phyloP scores from a whole-genome alignment of 2,888 invertebrate genomes.

The Eucera pruinosa region DNA sequence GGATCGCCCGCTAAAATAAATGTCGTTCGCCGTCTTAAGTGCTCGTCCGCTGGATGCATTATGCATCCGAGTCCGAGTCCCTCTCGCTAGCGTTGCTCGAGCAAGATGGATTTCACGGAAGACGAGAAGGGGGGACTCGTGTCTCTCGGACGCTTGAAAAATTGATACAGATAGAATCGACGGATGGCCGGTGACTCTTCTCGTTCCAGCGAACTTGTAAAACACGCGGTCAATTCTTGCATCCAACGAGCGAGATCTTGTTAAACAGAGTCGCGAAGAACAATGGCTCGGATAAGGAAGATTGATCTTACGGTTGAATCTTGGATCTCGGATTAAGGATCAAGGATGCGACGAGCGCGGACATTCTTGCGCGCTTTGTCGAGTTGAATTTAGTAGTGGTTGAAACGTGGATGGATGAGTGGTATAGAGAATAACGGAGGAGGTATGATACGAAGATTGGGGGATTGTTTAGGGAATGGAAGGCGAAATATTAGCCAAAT shows the following conservation, averaged over 20 bases:
- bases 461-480: no score
- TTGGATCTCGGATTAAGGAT: no score
- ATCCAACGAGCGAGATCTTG: no score
- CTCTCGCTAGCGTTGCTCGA: not conserved
- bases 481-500: no score
- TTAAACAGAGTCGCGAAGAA: no score
- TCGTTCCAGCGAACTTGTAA: not conserved
- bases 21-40: conserved; percentile 19
- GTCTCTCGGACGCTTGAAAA: conserved; percentile 3
- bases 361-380: no score
- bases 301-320: conserved; percentile 7
- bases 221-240: conserved; percentile 16
- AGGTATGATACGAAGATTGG: no score
- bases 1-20: conserved; percentile 30
- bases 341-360: no score
- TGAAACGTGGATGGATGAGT: no score
- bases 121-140: not conserved
- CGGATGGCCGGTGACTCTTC: no score
- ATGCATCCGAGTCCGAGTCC: conserved; percentile 32
- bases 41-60: conserved; percentile 27
- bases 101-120: conserved; percentile 25
- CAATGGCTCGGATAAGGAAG: conserved; percentile 20
- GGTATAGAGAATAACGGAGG: no score
- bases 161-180: conserved; percentile 22
- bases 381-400: no score